Conservation (phyloP, 2,888 invertebrate genomes). For the Poecilus cupreus region DNA sequence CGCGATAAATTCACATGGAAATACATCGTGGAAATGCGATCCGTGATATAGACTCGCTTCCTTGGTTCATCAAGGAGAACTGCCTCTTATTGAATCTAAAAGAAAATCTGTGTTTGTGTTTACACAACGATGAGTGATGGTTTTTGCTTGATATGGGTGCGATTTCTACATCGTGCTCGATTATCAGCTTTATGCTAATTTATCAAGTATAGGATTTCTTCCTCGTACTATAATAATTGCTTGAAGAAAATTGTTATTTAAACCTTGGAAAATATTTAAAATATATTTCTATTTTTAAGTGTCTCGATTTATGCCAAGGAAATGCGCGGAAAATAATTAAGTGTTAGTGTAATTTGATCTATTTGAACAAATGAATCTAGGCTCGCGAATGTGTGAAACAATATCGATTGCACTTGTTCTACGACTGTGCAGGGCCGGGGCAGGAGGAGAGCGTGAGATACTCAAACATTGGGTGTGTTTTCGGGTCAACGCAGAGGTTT, state of each 20-base stretch:
- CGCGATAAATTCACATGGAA: not conserved
- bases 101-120: constrained; percentile 4
- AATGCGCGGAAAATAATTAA: not conserved
- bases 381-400: constrained; percentile 27
- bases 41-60: constrained; percentile 12
- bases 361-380: constrained; percentile 21
- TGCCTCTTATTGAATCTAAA: not conserved
- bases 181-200: not conserved
- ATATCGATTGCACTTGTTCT: constrained; percentile 40
- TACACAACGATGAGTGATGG: constrained; percentile 13
- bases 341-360: not conserved
- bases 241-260: constrained; percentile 17
- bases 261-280: not conserved
- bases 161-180: not conserved
- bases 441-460: constrained; percentile 61
- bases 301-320: not conserved
- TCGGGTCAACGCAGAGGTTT: constrained; percentile 42
- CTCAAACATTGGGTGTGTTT: constrained; percentile 62
- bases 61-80: constrained; percentile 22
- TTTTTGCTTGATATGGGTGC: not conserved
- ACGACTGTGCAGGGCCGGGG: constrained; percentile 10
- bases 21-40: not conserved
- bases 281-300: not conserved
- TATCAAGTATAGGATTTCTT: not conserved
- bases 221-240: constrained; percentile 15